These are phyloP conservation scores for Oostethus manadensis DNA, from an alignment of 2,113 vertebrate species.

Conservation along the genomic window DNA sequence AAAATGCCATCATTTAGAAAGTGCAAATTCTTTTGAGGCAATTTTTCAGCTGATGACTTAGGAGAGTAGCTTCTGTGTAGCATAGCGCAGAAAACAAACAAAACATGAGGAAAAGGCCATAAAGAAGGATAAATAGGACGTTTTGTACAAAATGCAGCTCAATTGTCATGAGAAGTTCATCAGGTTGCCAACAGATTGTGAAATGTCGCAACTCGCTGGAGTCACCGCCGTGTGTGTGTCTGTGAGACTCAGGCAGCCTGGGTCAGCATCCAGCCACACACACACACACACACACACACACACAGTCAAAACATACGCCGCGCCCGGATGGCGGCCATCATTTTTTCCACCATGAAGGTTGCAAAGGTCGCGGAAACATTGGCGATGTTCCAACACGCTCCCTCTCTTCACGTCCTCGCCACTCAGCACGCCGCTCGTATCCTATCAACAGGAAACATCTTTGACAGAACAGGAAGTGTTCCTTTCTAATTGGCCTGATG, in stretches of 20 bases:
- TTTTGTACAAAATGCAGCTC: neutral
- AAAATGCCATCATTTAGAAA: too few relatives aligned
- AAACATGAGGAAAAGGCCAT: too few relatives aligned
- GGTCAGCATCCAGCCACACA: slow-evolving; percentile 3
- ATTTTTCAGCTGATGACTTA: too few relatives aligned
- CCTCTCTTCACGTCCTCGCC: slow-evolving; percentile 14
- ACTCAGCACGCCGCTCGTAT: slow-evolving; percentile 40
- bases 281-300: slow-evolving; percentile 30
- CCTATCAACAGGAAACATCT: slow-evolving; percentile 99
- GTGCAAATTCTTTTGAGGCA: too few relatives aligned
- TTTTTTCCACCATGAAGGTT: slow-evolving; percentile 59
- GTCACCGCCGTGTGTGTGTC: neutral
- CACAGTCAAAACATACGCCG: slow-evolving; percentile 52
- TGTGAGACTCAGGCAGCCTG: neutral
- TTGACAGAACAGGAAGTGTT: slow-evolving; percentile 83
- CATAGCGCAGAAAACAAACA: too few relatives aligned
- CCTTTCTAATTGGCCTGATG: slow-evolving; percentile 79
- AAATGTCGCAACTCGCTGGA: slow-evolving; percentile 6
- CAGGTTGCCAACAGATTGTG: slow-evolving; percentile 11
- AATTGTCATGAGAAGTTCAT: slow-evolving; percentile 4
- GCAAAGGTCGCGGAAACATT: slow-evolving; percentile 78
- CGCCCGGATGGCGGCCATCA: slow-evolving; percentile 44
- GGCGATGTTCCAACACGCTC: slow-evolving; percentile 37
- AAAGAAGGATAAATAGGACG: neutral
- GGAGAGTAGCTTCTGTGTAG: too few relatives aligned